A percentile compares a stretch with the other conserved stretches of the same genome.
These are phyloP conservation scores for Muntiacus reevesi DNA, from an alignment of 2,113 vertebrate genomes.

Conservation along the genomic window DNA sequence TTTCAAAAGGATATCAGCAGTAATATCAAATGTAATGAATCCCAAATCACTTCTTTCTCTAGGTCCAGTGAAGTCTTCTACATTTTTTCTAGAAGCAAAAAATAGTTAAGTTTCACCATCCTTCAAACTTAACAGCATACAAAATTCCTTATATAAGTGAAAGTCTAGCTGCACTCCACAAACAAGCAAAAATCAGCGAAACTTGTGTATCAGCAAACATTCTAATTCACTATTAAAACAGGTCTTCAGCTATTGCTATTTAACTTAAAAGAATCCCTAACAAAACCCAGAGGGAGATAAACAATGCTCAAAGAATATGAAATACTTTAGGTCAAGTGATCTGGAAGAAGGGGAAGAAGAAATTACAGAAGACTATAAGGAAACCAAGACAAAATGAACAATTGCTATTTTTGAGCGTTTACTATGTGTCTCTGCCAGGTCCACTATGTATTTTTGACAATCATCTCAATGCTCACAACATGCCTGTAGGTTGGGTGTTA, in stretches of 20 bases:
- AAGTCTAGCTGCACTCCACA: background rate
- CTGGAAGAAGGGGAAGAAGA: background rate
- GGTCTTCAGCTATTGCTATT: background rate
- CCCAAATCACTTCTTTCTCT: constrained; percentile 97
- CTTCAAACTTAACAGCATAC: background rate
- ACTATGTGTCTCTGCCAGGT: background rate
- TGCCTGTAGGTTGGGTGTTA: too few relatives aligned
- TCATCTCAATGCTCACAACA: background rate
- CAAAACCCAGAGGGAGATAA: background rate
- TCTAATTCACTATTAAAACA: background rate
- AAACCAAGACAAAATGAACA: background rate
- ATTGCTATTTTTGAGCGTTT: background rate
- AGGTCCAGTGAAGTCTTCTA: constrained; percentile 98
- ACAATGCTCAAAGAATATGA: background rate
- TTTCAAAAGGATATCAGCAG: constrained; percentile 97
- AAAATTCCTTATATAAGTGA: background rate
- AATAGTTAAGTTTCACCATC: constrained; percentile 27
- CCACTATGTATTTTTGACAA: background rate
- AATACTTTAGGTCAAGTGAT: background rate
- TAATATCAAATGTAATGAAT: constrained; percentile 95
- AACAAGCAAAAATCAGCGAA: background rate
- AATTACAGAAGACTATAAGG: background rate
- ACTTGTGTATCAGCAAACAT: background rate
- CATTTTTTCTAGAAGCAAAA: constrained; percentile 90
- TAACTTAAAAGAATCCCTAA: background rate